Base-by-base conservation (phyloP, 2,797 vertebrate species). In the Acanthiza pusilla region DNA sequence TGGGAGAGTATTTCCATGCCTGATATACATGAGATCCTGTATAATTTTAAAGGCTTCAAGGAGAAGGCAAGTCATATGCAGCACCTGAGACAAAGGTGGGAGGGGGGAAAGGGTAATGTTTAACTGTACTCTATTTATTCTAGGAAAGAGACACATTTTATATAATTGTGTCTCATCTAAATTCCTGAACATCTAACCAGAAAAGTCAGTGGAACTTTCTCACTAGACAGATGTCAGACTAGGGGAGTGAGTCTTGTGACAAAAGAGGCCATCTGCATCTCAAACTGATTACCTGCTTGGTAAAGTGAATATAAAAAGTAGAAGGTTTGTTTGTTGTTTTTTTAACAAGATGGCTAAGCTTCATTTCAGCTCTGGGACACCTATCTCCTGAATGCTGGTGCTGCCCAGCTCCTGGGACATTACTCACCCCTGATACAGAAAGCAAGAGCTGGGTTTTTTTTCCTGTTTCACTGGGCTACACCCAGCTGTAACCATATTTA, bases 401-500 rank as follows among this genome's bases (percentile, higher is more conserved):
- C 48, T 58, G 43, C 29, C 11, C 47, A 65, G 43, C 79, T 55
- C 47, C 47, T 68, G 63, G 51, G 58, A 40, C 78, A 55, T 65
- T 58, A 55, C 43, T 79, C 47, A 70, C 50, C 36, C 22, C 62
- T 71, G 50, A 82, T 57, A 88, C 32, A 92, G 65, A 93, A 84
- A 71, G 66, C 25, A 62, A 85, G 43, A 87, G 62, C 60, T 85
- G 82, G 48, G 55, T 2, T 21, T 42, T 83, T 77, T 84, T 65
- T 43, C 80, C 48, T 50, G 22, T 74, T 94, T 93, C 34, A 66
- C 26, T 55, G 68, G 84, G 25, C 61, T 89, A 72, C 85, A 92
- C 78, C 81, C 83, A 48, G 38, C 66, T 89, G 80, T 89, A 94
- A 85, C 80, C 83, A 53, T 89, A 94, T 79, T 86, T 96, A 93